Percentiles rank a stretch among this genome's conserved stretches.
These are phyloP conservation scores for Cepaea nemoralis DNA, from an alignment of 1,140 invertebrate species.

Conservation along the genomic window DNA sequence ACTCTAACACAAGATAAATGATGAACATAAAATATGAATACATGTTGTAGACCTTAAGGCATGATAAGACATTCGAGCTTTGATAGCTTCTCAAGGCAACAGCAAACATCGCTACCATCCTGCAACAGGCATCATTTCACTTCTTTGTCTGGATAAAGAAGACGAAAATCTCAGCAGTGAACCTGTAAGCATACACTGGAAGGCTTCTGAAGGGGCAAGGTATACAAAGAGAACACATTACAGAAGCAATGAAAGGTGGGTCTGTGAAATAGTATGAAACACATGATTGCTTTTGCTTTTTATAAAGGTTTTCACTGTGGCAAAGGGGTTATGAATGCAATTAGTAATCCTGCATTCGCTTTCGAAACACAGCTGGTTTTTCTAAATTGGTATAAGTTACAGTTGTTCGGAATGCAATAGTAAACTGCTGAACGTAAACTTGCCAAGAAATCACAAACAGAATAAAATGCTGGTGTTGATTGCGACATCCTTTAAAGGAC, in stretches of 20 bases:
- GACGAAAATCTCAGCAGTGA: conserved; percentile 32
- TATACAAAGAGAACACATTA: conserved; percentile 44
- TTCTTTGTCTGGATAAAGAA: conserved; percentile 15
- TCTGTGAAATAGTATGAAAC: conserved; percentile 1
- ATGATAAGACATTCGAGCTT: conserved; percentile 1
- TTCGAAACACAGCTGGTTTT: too few relatives aligned
- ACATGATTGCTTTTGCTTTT: too few relatives aligned
- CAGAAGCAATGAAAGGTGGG: conserved; percentile 52
- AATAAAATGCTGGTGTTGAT: too few relatives aligned
- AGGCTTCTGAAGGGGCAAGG: conserved; percentile 21
- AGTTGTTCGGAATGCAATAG: too few relatives aligned
- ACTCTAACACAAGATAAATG: too few relatives aligned
- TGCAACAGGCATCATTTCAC: conserved; percentile 23
- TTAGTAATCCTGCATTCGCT: too few relatives aligned
- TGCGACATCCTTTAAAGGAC: too few relatives aligned
- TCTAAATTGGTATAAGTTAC: too few relatives aligned
- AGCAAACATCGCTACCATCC: conserved; percentile 12
- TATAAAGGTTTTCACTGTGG: too few relatives aligned
- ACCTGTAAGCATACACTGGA: conserved; percentile 25
- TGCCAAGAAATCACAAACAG: too few relatives aligned
- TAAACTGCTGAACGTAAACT: too few relatives aligned
- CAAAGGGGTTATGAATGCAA: too few relatives aligned
- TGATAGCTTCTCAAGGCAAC: conserved; percentile 28
- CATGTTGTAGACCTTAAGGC: not conserved
- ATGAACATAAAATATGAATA: not conserved